A percentile compares a stretch with the other conserved stretches of the same genome.
Evolutionary conservation across 2,888 invertebrate species (phyloP).

Genomic region (Clunio marinus): DNA sequence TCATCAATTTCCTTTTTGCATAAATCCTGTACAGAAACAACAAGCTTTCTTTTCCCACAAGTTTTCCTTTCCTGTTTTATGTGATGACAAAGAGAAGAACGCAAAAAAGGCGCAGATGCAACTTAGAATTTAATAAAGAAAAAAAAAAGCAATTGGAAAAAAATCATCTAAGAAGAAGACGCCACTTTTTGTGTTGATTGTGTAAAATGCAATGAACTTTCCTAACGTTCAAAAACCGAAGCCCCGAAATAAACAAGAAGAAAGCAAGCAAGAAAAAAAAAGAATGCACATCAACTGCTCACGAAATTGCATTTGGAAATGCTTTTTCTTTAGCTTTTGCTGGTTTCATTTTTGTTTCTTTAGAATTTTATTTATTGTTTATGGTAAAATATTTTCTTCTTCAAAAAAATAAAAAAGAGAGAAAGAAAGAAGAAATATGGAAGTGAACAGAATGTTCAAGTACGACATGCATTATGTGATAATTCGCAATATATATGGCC

Average conservation of each 20-base stretch:
- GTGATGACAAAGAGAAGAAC: neutral
- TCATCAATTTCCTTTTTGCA: constrained; percentile 20
- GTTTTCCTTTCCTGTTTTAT: neutral
- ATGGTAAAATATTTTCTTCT: no score
- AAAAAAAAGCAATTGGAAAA: neutral
- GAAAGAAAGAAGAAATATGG: no score
- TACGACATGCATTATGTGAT: no score
- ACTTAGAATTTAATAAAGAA: constrained; percentile 31
- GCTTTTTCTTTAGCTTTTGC: neutral
- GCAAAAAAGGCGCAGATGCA: constrained; percentile 35
- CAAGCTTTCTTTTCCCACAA: constrained; percentile 39
- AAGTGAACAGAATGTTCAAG: no score
- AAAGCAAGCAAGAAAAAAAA: no score
- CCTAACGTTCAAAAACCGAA: neutral
- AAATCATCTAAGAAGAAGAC: neutral
- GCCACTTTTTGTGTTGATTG: neutral
- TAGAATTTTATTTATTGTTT: neutral
- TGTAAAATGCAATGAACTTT: constrained; percentile 37
- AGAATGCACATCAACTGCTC: constrained; percentile 7
- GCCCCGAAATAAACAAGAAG: no score
- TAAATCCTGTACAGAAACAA: neutral
- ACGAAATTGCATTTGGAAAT: neutral
- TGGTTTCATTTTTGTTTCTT: neutral
- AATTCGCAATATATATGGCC: no score
- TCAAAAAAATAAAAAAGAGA: neutral